Percentiles rank a stretch among this genome's conserved stretches.
Conservation (phyloP, 2,113 vertebrate species). For the Benitochromis conjunctus region DNA sequence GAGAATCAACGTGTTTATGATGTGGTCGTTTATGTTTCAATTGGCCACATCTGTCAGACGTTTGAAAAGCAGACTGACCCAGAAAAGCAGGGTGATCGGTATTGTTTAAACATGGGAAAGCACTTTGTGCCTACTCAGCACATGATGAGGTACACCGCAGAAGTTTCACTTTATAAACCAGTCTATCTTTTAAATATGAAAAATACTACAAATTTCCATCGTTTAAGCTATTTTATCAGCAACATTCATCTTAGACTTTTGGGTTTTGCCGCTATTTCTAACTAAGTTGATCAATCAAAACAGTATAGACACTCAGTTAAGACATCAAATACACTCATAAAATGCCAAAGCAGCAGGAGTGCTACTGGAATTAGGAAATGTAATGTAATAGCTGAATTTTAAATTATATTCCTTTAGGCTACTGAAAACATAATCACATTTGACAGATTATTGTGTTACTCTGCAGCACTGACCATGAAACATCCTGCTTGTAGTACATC, state of each 20-base stretch:
- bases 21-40: neutral
- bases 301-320: accelerated
- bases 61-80: accelerated
- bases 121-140: neutral
- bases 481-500: neutral
- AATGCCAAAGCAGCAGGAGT: neutral
- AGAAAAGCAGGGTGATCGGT: neutral
- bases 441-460: neutral
- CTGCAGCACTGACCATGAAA: accelerated
- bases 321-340: neutral
- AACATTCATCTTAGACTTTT: neutral
- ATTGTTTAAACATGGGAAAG: neutral
- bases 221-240: neutral
- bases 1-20: neutral
- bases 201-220: neutral
- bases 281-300: neutral
- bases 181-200: accelerated
- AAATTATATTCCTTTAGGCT: neutral
- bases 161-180: neutral
- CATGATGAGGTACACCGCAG: neutral
- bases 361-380: neutral
- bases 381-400: neutral
- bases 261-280: neutral
- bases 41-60: neutral
- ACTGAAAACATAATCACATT: neutral